phyloP scores from a whole-genome alignment of 1,140 invertebrate genomes.

The Meteorus sp. region DNA sequence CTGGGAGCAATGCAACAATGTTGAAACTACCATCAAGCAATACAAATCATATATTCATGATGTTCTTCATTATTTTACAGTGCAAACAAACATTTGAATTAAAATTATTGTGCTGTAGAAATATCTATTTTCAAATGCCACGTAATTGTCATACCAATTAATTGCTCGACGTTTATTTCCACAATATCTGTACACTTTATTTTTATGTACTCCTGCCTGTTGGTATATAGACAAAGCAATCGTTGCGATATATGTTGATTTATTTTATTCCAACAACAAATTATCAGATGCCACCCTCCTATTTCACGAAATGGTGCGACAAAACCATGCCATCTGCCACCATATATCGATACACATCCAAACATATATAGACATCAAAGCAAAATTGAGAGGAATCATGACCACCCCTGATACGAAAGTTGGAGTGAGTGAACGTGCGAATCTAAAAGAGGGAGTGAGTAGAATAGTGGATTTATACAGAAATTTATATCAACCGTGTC shows the following conservation, averaged over 20 bases:
- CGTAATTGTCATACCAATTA: too few species aligned
- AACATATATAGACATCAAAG: neutral
- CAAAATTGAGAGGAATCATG: neutral
- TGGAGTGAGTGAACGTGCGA: neutral
- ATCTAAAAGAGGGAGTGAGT: neutral
- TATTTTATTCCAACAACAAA: neutral
- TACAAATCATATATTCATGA: too few species aligned
- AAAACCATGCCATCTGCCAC: neutral
- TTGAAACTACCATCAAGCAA: too few species aligned
- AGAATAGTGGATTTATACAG: constrained; percentile 21
- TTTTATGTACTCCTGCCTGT: too few species aligned
- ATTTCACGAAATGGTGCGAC: neutral
- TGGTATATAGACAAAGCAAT: neutral
- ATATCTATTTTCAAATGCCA: too few species aligned
- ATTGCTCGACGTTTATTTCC: too few species aligned
- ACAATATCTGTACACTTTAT: too few species aligned
- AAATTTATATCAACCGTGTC: constrained; percentile 23
- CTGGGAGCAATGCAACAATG: too few species aligned
- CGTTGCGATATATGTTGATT: neutral
- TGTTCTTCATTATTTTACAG: too few species aligned
- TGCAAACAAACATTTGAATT: too few species aligned
- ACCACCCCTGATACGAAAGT: neutral
- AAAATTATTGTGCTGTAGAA: too few species aligned
- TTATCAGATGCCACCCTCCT: neutral
- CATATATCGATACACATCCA: neutral